Evolutionary conservation across 1,140 invertebrate genomes (phyloP).

Genomic region (Cydia pomonella): DNA sequence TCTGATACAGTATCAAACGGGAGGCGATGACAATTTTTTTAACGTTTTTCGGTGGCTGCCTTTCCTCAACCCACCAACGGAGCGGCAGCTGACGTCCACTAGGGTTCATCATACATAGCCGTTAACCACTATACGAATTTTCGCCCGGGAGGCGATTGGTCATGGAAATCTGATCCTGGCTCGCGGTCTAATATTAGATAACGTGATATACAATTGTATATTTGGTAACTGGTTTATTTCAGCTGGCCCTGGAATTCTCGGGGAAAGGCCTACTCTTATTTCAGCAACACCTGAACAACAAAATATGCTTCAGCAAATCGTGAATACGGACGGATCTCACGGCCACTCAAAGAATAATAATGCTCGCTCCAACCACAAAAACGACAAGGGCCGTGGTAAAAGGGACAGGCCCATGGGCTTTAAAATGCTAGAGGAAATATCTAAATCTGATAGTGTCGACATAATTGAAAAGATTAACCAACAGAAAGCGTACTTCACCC

Average conservation of each 20-base stretch:
- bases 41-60: too few species aligned
- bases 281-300: not conserved
- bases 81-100: too few species aligned
- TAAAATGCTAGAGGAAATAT: slow-evolving; percentile 48
- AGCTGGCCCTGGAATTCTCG: not conserved
- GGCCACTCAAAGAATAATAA: not conserved
- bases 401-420: slow-evolving; percentile 40
- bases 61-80: too few species aligned
- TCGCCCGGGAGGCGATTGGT: too few species aligned
- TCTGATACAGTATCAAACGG: too few species aligned
- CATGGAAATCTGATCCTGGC: too few species aligned
- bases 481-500: slow-evolving; percentile 50
- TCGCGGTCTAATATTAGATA: too few species aligned
- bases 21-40: too few species aligned
- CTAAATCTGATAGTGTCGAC: slow-evolving; percentile 48
- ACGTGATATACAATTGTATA: not conserved
- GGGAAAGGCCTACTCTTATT: not conserved
- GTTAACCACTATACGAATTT: too few species aligned
- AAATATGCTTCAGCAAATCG: not conserved
- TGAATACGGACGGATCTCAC: not conserved
- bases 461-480: slow-evolving; percentile 57
- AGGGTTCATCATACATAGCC: too few species aligned
- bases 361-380: not conserved
- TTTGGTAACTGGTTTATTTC: slow-evolving; percentile 24
- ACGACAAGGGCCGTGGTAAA: not conserved